phyloP scores from a whole-genome alignment of 2,797 vertebrate genomes.

The Diplodus puntazzo region DNA sequence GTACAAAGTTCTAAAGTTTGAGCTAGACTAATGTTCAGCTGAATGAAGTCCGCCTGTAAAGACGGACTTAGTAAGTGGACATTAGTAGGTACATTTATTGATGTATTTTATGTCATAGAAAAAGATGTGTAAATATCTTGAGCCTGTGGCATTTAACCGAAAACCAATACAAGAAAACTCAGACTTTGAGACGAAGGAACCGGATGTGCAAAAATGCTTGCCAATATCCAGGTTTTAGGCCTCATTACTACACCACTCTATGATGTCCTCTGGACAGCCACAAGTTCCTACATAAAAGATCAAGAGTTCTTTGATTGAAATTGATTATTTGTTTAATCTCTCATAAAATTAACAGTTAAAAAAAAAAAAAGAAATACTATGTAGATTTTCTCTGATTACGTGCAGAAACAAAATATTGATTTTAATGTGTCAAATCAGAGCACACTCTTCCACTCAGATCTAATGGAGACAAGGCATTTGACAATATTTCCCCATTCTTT shows the following conservation, averaged over 20 bases:
- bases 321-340: conserved; percentile 4
- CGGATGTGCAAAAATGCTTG: too few species aligned
- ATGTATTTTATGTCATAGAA: too few species aligned
- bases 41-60: too few species aligned
- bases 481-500: conserved; percentile 29
- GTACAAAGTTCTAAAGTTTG: too few species aligned
- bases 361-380: background rate
- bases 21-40: too few species aligned
- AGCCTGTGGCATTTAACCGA: too few species aligned
- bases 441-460: conserved; percentile 23
- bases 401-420: background rate
- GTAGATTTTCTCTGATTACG: background rate
- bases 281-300: background rate
- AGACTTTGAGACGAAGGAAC: too few species aligned
- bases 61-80: too few species aligned
- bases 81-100: too few species aligned
- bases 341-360: conserved; percentile 53
- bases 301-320: conserved; percentile 13
- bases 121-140: too few species aligned
- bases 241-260: background rate
- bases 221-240: too few species aligned
- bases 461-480: conserved; percentile 66
- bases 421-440: conserved; percentile 10
- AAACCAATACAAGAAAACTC: too few species aligned
- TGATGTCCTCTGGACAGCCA: conserved; percentile 12